Percentiles rank a stretch among this genome's conserved stretches.
Evolutionary conservation across 2,797 vertebrate species (phyloP).

Genomic region (Acanthurus lineatus): DNA sequence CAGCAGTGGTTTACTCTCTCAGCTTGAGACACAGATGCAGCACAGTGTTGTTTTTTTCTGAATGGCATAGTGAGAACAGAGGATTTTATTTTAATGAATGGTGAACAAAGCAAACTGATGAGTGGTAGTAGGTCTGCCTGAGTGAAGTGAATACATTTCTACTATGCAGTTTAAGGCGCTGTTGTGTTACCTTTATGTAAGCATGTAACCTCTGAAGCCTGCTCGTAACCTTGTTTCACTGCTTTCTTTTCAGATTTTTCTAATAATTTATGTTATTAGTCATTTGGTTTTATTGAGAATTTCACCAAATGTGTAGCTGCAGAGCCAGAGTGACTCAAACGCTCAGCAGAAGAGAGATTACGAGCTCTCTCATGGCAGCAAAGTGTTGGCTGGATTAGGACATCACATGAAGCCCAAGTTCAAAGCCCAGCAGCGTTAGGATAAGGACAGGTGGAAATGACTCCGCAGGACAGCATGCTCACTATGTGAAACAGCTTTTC

Average conservation of each 20-base stretch:
- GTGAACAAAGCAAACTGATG: conserved; percentile 16
- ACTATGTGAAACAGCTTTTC: not conserved
- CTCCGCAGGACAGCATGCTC: conserved; percentile 19
- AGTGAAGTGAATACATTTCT: not conserved
- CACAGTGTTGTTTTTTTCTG: conserved; percentile 46
- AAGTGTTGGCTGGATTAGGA: conserved; percentile 74
- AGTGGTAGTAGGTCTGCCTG: not conserved
- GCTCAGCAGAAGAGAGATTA: conserved; percentile 57
- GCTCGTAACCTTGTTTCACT: not conserved
- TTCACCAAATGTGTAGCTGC: not conserved
- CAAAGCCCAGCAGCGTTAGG: conserved; percentile 44
- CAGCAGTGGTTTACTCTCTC: not conserved
- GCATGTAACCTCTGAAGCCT: not conserved
- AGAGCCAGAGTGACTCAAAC: conserved; percentile 47
- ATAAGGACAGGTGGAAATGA: conserved; percentile 57
- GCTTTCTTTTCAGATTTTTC: not conserved
- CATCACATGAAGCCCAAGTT: conserved; percentile 68
- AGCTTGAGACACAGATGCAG: conserved; percentile 13
- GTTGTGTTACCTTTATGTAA: not conserved
- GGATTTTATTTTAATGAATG: conserved; percentile 35
- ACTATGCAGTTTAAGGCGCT: too few species aligned
- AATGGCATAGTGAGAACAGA: conserved; percentile 45
- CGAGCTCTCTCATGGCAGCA: conserved; percentile 40
- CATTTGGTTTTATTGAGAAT: not conserved
- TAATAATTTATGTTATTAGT: not conserved